phyloP scores from a whole-genome alignment of 2,113 vertebrate genomes.

The Pterocles orientalis region DNA sequence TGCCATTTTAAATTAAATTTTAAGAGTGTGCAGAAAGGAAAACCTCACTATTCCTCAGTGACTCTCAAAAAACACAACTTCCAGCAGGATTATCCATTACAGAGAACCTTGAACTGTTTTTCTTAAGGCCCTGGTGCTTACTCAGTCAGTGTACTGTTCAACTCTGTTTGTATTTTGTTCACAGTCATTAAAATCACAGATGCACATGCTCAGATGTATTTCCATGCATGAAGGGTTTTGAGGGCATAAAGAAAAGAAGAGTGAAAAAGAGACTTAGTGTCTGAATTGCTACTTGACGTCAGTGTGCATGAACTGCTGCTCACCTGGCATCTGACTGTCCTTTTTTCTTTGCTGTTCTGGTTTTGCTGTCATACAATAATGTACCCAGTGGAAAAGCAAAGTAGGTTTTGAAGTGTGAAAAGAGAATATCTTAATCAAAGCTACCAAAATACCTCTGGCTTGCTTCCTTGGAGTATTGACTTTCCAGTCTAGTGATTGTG shows the following conservation, averaged over 20 bases:
- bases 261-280: background rate
- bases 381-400: background rate
- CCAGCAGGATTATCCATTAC: constrained; percentile 63
- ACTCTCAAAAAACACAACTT: constrained; percentile 55
- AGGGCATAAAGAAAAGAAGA: background rate
- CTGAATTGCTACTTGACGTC: background rate
- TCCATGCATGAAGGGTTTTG: background rate
- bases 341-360: background rate
- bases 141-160: constrained; percentile 36
- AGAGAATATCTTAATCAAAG: background rate
- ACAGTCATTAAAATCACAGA: constrained; percentile 54
- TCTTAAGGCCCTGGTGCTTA: constrained; percentile 47
- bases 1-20: constrained; percentile 68
- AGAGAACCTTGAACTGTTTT: constrained; percentile 60
- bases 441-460: background rate
- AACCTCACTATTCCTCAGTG: constrained; percentile 54
- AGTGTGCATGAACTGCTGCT: background rate
- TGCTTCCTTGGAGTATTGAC: background rate
- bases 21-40: constrained; percentile 57
- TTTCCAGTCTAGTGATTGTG: constrained; percentile 10
- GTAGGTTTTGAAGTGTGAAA: background rate
- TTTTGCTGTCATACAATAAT: background rate
- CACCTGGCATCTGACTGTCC: background rate
- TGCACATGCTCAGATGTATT: background rate
- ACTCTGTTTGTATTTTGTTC: constrained; percentile 60